phyloP scores from a whole-genome alignment of 2,888 invertebrate species.

The Biston stratarius region DNA sequence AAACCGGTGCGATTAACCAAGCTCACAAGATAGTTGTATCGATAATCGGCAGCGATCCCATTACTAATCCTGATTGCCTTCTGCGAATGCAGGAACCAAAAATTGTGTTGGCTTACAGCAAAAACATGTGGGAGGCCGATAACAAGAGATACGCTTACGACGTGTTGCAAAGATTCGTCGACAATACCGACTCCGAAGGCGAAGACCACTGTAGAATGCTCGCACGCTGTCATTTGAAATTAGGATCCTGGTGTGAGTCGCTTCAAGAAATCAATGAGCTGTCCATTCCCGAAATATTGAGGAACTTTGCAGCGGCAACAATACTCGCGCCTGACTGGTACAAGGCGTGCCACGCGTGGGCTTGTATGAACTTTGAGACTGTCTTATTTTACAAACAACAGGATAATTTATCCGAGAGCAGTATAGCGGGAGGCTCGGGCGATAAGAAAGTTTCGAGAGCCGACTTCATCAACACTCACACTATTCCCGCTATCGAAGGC shows the following conservation, averaged over 20 bases:
- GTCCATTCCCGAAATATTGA: conserved; percentile 91
- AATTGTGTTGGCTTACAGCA: conserved; percentile 97
- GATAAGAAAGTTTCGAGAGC: conserved; percentile 77
- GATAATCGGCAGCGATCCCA: conserved; percentile 92
- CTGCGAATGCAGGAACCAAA: conserved; percentile 93
- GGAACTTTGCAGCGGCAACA: conserved; percentile 93
- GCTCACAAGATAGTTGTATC: conserved; percentile 97
- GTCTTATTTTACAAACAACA: conserved; percentile 89
- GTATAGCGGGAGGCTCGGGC: conserved; percentile 74
- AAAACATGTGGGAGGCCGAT: conserved; percentile 97
- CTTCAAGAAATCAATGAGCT: conserved; percentile 93
- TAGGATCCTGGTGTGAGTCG: conserved; percentile 98
- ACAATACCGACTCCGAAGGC: conserved; percentile 79
- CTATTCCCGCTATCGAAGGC: conserved; percentile 97
- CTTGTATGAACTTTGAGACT: conserved; percentile 99
- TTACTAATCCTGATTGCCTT: conserved; percentile 88
- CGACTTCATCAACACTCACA: conserved; percentile 86
- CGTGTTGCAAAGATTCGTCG: conserved; percentile 92
- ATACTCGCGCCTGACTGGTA: conserved; percentile 96
- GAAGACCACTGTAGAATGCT: conserved; percentile 86
- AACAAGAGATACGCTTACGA: conserved; percentile 91
- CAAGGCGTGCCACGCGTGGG: conserved; percentile 99
- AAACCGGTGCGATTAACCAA: conserved; percentile 94
- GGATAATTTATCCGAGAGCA: conserved; percentile 78
- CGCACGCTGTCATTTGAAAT: conserved; percentile 95